Evolutionary conservation across 2,888 invertebrate genomes (phyloP), one percentile per base, ranked within the genome.

Genomic region (Oxytorus armatus): DNA sequence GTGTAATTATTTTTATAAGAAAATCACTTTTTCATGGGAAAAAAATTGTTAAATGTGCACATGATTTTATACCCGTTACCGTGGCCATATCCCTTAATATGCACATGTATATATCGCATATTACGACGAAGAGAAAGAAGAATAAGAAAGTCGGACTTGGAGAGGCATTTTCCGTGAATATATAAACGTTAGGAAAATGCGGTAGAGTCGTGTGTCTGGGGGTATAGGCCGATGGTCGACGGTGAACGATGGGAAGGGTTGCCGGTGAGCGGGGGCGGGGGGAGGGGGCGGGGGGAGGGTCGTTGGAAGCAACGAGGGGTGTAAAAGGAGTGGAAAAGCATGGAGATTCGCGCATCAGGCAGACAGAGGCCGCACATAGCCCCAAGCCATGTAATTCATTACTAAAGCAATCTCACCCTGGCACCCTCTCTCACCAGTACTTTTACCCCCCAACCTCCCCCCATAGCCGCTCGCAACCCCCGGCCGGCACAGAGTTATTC

Each of bases 351-450:
- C 85, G 84, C 86, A 85, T 87, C 78, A 83, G 75, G 81, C 82
- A 86, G 86, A 87, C 87, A 87, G 87, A 86, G 85, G 89, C 77
- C 73, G 81, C 89, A 90, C 89, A 89, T 83, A 86, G 86, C 86
- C 86, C 82, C 83, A 82, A 86, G 91, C 92, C 91, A 92, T 92
- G 92, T 92, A 92, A 92, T 92, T 91, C 92, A 92, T 92, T 92
- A 92, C 92, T 90, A 91, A 92, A 92, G 91, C 91, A 90, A 90
- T 85, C 85, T 85, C 85, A 84, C 85, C 85, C 85, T 85, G 89
- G 89, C 88, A 88, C 86, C 88, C 89, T 87, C 86, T 87, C 88
- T 87, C 83, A 70, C 79, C 59, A 72, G 44, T 82, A 73, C 81
- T 76, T 61, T 74, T 77, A 69, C 77, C 57, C 47, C 63, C 47